Evolutionary conservation across 2,797 vertebrate genomes (phyloP).

Genomic region (Psittacula derbiana): DNA sequence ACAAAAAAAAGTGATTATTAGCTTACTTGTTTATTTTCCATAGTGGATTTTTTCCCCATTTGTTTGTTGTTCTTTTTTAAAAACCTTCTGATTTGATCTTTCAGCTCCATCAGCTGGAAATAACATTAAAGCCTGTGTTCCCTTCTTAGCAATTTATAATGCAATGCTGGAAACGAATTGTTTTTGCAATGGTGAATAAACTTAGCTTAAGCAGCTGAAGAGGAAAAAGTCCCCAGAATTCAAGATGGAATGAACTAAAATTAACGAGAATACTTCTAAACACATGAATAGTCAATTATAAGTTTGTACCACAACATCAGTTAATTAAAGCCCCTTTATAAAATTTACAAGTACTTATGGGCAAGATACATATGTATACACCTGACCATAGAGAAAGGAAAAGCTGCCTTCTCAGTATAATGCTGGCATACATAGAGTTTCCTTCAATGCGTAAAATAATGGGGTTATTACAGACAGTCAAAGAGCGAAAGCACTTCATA

Average conservation of each 20-base stretch:
- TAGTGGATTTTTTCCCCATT: neutral
- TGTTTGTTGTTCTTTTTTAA: neutral
- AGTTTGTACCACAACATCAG: accelerated
- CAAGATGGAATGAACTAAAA: neutral
- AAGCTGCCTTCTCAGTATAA: neutral
- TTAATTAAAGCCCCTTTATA: neutral
- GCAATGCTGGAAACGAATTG: neutral
- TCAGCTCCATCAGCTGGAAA: neutral
- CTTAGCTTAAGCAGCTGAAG: neutral
- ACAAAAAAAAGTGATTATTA: neutral
- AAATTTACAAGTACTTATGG: neutral
- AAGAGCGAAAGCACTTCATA: neutral
- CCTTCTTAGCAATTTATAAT: neutral
- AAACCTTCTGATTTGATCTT: neutral
- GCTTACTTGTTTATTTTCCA: neutral
- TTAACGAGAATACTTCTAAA: neutral
- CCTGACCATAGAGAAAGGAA: neutral
- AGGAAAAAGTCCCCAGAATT: neutral
- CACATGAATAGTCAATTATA: neutral
- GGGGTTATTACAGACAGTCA: neutral
- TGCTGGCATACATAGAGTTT: neutral
- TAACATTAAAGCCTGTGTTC: neutral
- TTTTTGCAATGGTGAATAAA: conserved; percentile 12
- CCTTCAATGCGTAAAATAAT: neutral
- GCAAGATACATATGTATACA: neutral